A percentile compares a stretch with the other conserved stretches of the same genome.
These are phyloP conservation scores for Pseudochromis fuscus DNA, from an alignment of 2,797 vertebrate genomes.

Conservation along the genomic window DNA sequence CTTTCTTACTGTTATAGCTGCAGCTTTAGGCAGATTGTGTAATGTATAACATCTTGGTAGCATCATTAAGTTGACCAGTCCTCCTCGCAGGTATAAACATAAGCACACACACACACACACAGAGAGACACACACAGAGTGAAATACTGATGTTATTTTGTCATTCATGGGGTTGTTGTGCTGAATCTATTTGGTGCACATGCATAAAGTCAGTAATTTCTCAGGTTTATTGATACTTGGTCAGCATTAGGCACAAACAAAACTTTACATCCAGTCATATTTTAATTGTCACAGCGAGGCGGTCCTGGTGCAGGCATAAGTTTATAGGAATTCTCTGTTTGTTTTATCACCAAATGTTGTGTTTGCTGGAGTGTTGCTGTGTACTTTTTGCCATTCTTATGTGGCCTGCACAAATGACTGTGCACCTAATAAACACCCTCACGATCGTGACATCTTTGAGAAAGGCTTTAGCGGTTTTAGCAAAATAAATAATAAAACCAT, in stretches of 20 bases:
- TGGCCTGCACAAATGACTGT: neutral
- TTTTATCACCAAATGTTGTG: neutral
- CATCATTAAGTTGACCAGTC: constrained; percentile 25
- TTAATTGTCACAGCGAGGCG: neutral
- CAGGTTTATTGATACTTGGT: neutral
- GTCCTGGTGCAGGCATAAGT: neutral
- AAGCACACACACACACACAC: neutral
- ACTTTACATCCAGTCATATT: neutral
- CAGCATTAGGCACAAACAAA: constrained; percentile 5
- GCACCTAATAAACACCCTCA: neutral
- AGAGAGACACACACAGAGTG: neutral
- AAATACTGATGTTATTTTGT: constrained; percentile 5
- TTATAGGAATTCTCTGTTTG: neutral
- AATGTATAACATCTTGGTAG: constrained; percentile 31
- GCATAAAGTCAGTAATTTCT: neutral
- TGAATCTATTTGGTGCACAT: constrained; percentile 3
- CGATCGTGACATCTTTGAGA: neutral
- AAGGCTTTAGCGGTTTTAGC: neutral
- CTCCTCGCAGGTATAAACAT: neutral
- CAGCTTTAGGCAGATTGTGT: constrained; percentile 42
- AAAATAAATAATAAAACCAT: neutral
- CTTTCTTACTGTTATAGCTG: neutral
- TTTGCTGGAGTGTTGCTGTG: neutral
- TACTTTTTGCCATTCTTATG: neutral
- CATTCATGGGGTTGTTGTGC: neutral